Evolutionary conservation across 2,888 invertebrate genomes (phyloP).

Genomic region (Euclidia mi): DNA sequence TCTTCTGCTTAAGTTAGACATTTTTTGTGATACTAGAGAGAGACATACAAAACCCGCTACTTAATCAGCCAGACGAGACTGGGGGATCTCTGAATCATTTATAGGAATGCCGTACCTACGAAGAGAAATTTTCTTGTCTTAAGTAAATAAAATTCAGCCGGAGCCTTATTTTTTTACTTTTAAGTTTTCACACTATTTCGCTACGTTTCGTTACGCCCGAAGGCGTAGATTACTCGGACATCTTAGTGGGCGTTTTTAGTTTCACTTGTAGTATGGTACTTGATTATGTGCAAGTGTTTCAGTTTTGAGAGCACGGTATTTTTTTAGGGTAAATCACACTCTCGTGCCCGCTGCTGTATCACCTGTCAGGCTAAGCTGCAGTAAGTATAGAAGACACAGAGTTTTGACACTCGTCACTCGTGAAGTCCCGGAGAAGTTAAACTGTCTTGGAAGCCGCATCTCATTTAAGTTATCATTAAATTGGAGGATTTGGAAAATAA

Average conservation of each 20-base stretch:
- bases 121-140: slow-evolving; percentile 88
- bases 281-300: too few relatives aligned
- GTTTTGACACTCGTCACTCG: too few relatives aligned
- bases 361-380: too few relatives aligned
- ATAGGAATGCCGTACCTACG: slow-evolving; percentile 78
- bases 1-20: slow-evolving; percentile 9
- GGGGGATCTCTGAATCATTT: slow-evolving; percentile 81
- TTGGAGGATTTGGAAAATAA: too few relatives aligned
- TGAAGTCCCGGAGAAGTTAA: too few relatives aligned
- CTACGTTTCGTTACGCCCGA: slow-evolving; percentile 59
- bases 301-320: too few relatives aligned
- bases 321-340: not conserved
- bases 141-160: slow-evolving; percentile 87
- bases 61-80: slow-evolving; percentile 74
- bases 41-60: slow-evolving; percentile 49
- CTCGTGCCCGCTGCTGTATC: too few relatives aligned
- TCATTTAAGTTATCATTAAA: too few relatives aligned
- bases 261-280: slow-evolving; percentile 8
- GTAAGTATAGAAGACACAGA: too few relatives aligned
- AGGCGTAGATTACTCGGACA: slow-evolving; percentile 32
- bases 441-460: too few relatives aligned
- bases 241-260: slow-evolving; percentile 32
- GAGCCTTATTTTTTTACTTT: slow-evolving; percentile 75
- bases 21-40: slow-evolving; percentile 32
- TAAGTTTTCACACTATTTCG: slow-evolving; percentile 82